Base-by-base conservation (phyloP, 2,797 vertebrate species). In the Epinephelus malabaricus region DNA sequence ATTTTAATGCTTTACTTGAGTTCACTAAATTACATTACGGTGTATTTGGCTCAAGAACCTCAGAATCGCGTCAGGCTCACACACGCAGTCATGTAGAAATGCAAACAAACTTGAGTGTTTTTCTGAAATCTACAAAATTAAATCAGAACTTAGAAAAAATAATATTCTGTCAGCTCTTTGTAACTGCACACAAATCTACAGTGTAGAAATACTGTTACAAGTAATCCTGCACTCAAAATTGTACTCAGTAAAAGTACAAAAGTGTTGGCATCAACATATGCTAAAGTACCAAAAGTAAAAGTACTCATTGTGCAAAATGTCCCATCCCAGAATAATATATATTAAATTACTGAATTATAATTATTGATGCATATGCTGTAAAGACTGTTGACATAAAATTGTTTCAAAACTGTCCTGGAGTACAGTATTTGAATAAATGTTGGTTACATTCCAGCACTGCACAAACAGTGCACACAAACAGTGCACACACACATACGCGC, bases 21-120 rank as follows among this genome's bases (percentile, higher is more conserved):
- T 68, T 73, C 68, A 74, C 65, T 43, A 59, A 82, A 72, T 83
- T 69, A 73, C 23, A 70, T 79, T 72, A 64, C 38, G 27, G 46
- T 68, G 18, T 43, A 49, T 62, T 68, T 82, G 69, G 79, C 0
- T 9, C 25, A 75, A 80, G n/a, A 63, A 51, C 40, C n/a, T 51
- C 27, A 34, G 34, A 60, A 53, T 76, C 12, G 60, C 63, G n/a
- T 79, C 60, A 60, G 74, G 53, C 59, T 75, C 71, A 82, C 69
- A 65, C 45, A 63, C 38, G 23, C 53, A 58, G 68, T 45, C 43
- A 46, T 19, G 43, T 11, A 61, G 40, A 53, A 73, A 69, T 60
- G 38, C 18, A 46, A 53, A 71, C 53, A 18, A 53, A 67, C 64
- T 12, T 8, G 30, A 63, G 55, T 23, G 55, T 60, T 15, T 54